Base-by-base conservation (phyloP, 2,113 vertebrate species). In the Halcyon senegalensis region DNA sequence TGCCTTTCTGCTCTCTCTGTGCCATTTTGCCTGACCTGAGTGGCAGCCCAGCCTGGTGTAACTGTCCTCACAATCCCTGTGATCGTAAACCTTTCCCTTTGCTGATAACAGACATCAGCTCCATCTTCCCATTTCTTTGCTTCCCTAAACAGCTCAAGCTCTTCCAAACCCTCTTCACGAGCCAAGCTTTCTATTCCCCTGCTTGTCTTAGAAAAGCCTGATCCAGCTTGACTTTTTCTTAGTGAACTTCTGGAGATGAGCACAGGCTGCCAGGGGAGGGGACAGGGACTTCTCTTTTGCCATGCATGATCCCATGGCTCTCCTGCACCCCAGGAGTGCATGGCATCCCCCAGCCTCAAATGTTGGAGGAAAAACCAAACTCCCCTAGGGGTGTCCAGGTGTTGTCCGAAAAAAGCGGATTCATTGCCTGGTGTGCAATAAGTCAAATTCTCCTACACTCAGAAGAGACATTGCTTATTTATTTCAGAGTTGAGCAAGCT, bases 31-130 rank as follows among this genome's bases (percentile, higher is more conserved):
- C 35, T 25, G 41, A 28, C 11, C 31, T 6, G 1, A 12, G 33
- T 24, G 30, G 31, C 31, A 75, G 48, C 13, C 24, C 7, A 2
- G 6, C 16, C 28, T 5, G 1, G 6, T 0, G 0, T 51, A 73
- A 55, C 37, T 16, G 19, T 35, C 5, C 31, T 66, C 6, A 0
- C 1, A 3, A 23, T 43, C 14, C 19, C 8, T 1, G 0, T 44
- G 35, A 51, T 13, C 3, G 2, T 8, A 44, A n/a, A 2, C 21
- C 31, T 6, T 82, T 69, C 41, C 9, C 21, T 59, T 78, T 77
- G 59, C 46, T 35, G 37, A 74, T 67, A 44, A 18, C 35, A 74
- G 24, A 28, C 2, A 2, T 23, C 70, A 70, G 35, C 19, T 90
- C 24, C 62, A 3, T 35, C 16, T 5, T 78, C 56, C 27, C 1